Evolutionary conservation across 2,797 vertebrate genomes (phyloP), one percentile per base, ranked within the genome.

Genomic region (Megalops cyprinoides): DNA sequence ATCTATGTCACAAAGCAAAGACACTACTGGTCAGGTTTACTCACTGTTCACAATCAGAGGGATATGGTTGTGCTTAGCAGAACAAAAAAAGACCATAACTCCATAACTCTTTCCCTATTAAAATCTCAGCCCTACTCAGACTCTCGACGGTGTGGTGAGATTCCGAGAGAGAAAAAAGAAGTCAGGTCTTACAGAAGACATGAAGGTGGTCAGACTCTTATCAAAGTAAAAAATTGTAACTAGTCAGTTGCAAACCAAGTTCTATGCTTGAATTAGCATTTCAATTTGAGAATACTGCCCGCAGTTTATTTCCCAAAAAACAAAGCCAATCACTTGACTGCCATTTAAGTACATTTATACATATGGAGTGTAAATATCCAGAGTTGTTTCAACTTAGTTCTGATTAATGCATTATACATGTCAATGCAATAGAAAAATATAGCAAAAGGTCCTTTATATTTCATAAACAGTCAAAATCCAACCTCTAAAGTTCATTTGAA

Each of bases 331-430:
- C 31, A 58, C 60, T 67, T 23, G 37, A 69, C 69, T 69, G 6
- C 23, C 18, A 69, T 69, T 37, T 62, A n/a, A n/a, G n/a, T n/a
- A n/a, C n/a, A n/a, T 67, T 69, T 67, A 39, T 20, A 67, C 62
- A 67, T 15, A 37, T 0, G 14, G n/a, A 7, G 28, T 28, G 34
- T 39, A 37, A 37, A 12, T 31, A 67, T 37, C 6, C 62, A 67
- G 34, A 10, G 39, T 37, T 37, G 4, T 37, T 37, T 67, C 39
- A 4, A 1, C 2, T 28, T 9, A n/a, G 37, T 37, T 67, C 1
- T 5, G 67, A 39, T 44, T 18, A 71, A n/a, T 79, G 20, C 60
- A 79, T 39, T 67, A 20, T 65, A 71, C 42, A 23, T 67, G 18
- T 20, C 44, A 67, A 28, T 31, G 62, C 46, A 0, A 12, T 53